Base-by-base conservation (phyloP, 1,140 invertebrate species). In the Pomacea maculata region DNA sequence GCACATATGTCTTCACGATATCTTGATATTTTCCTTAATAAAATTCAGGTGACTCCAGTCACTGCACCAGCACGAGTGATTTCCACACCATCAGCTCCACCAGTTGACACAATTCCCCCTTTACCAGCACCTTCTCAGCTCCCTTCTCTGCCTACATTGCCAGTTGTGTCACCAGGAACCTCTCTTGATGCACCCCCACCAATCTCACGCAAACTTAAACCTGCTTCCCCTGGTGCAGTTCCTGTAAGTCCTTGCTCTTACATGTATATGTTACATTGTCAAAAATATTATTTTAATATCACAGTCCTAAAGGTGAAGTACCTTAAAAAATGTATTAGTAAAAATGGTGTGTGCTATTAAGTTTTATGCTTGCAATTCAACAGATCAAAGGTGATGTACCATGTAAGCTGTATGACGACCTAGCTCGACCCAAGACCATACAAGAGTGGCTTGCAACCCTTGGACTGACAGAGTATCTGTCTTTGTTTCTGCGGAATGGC, bases 401-500 rank as follows among this genome's bases (percentile, higher is more conserved):
- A 11, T 25, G 67, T 8, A 78, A 65, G 57, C 67, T 64, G 25
- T 86, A 88, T 75, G 87, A 85, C n/a, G 83, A 83, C 70, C 67
- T 86, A 19, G 80, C 82, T 29, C 80, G 83, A 75, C 87, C 86
- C 21, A 78, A 82, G 15, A 84, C 82, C 21, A 84, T 88, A 0
- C 79, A 80, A 15, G 86, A 89, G 29, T 90, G 89, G 89, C 80
- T 90, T 45, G 75, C 54, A 12, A 82, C 84, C 0, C 82, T 90
- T 14, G 86, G 86, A 45, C 80, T 90, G 21, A 70, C 81, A 14
- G 84, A 87, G 34, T 88, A 97, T 91, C 95, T 95, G 82, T 95
- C 95, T 72, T 94, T 97, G 64, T 97, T 98, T 90, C 94, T 96
- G 75, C 93, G 96, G 83, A 97, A 97, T 91, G 96, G 97, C 67